Conservation (phyloP, 2,113 vertebrate genomes). For the Halichoeres trimaculatus region DNA sequence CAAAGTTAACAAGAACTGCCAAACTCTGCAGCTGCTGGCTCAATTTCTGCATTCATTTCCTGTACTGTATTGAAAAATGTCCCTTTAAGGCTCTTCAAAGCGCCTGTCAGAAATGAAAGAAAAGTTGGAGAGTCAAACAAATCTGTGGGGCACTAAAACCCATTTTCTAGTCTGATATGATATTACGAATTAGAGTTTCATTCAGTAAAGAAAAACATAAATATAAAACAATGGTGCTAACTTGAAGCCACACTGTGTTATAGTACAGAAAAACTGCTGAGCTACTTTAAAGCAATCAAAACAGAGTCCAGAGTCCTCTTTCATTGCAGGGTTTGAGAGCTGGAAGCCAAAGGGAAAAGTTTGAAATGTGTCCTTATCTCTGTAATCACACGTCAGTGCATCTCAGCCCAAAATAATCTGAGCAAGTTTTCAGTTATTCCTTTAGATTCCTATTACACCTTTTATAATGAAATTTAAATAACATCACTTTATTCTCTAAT, state of each 20-base stretch:
- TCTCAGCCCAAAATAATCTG: conserved; percentile 9
- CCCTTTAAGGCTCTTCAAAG: conserved; percentile 38
- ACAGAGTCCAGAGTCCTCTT: conserved; percentile 55
- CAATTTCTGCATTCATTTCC: conserved; percentile 33
- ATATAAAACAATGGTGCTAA: background rate
- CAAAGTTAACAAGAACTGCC: background rate
- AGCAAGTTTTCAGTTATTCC: background rate
- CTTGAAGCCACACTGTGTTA: background rate
- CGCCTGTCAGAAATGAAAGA: conserved; percentile 26
- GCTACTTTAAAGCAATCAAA: conserved; percentile 1
- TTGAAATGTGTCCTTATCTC: conserved; percentile 34
- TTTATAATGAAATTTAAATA: no score
- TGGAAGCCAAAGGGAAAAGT: conserved; percentile 4
- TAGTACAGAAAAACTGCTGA: conserved; percentile 10
- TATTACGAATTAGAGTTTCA: background rate
- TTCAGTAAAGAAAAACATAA: background rate
- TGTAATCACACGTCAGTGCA: conserved; percentile 49
- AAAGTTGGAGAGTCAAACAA: conserved; percentile 6
- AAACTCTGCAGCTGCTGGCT: conserved; percentile 11
- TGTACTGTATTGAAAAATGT: conserved; percentile 13
- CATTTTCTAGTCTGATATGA: conserved; percentile 2
- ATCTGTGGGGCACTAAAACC: conserved; percentile 7
- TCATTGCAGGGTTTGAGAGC: conserved; percentile 31
- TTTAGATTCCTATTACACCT: no score
- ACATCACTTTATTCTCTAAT: no score